These are phyloP conservation scores for Ophioderma brevispina DNA, from an alignment of 35 echinoderm and acorn worm species.

Conservation along the genomic window DNA sequence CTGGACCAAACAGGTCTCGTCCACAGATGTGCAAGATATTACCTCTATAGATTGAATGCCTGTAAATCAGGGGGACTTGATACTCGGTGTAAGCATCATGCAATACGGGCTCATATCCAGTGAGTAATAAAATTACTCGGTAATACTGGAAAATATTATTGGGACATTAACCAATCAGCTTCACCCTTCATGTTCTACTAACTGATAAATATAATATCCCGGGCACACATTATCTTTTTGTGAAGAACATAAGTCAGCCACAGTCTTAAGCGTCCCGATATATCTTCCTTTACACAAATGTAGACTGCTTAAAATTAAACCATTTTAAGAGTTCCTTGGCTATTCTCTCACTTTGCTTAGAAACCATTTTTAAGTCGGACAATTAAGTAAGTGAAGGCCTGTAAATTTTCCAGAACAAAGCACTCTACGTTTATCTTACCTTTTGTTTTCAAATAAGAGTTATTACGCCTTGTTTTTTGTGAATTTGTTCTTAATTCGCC, in stretches of 20 bases:
- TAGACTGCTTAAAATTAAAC: not conserved
- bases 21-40: no score
- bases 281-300: not conserved
- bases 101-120: not conserved
- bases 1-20: no score
- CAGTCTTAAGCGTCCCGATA: not conserved
- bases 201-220: not conserved
- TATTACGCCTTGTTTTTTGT: conserved; percentile 10
- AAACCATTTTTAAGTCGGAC: not conserved
- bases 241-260: not conserved
- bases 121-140: not conserved
- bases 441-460: conserved; percentile 5
- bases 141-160: no score
- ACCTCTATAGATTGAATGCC: no score
- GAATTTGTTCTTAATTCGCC: not conserved
- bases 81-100: not conserved
- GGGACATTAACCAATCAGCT: no score
- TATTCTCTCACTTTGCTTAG: not conserved
- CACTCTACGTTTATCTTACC: not conserved
- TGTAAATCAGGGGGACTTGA: no score
- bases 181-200: not conserved
- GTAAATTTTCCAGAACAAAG: no score
- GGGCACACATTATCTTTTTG: not conserved
- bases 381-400: conserved; percentile 1
- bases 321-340: not conserved